These are phyloP conservation scores for Corvus hawaiiensis DNA, from an alignment of 2,113 vertebrate genomes.

Conservation along the genomic window DNA sequence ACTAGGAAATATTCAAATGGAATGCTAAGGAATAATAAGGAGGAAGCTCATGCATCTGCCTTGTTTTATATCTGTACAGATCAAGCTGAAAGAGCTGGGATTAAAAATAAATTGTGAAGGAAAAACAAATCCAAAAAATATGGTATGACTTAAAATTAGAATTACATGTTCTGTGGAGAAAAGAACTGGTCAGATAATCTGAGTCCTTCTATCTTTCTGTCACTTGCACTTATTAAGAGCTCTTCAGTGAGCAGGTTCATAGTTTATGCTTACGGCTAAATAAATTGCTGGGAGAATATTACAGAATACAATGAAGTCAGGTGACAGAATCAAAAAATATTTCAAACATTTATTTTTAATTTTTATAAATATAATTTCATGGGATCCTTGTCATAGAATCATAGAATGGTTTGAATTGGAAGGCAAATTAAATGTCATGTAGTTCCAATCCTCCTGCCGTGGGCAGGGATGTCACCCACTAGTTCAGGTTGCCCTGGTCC, in stretches of 20 bases:
- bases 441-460: rapidly evolving
- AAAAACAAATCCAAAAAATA: conserved; percentile 25
- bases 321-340: neutral
- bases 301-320: neutral
- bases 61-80: neutral
- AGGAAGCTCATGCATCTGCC: neutral
- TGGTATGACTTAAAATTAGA: conserved; percentile 13
- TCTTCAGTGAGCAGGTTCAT: neutral
- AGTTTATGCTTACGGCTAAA: neutral
- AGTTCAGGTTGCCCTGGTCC: neutral
- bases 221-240: neutral
- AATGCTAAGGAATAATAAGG: neutral
- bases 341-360: neutral
- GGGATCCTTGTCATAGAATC: neutral
- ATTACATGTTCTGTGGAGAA: neutral
- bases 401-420: neutral
- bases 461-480: neutral
- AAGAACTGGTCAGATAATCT: conserved; percentile 1
- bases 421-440: neutral
- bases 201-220: neutral
- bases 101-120: conserved; percentile 42
- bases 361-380: neutral
- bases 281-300: neutral
- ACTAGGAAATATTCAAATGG: neutral
- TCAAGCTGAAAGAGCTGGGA: neutral